These are phyloP conservation scores for Tupaia chinensis DNA, from an alignment of 2,113 vertebrate species.

Conservation along the genomic window DNA sequence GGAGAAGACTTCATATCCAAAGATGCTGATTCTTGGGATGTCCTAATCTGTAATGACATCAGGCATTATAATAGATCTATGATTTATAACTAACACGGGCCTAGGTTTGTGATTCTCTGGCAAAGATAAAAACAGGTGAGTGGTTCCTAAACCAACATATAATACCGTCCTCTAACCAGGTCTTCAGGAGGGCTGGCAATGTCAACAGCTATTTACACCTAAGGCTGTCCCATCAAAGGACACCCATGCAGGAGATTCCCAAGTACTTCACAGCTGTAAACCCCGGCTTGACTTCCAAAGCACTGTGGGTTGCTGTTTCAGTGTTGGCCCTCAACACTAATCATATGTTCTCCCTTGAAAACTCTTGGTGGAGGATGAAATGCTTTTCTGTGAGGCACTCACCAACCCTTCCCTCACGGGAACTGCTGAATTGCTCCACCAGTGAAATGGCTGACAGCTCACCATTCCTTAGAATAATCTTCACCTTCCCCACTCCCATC, in stretches of 20 bases:
- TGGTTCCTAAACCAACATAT: background rate
- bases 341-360: background rate
- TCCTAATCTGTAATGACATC: background rate
- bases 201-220: background rate
- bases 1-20: background rate
- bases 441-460: background rate
- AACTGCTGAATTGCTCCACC: background rate
- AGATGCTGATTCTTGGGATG: background rate
- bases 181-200: background rate
- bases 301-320: background rate
- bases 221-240: background rate
- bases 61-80: background rate
- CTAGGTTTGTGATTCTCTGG: background rate
- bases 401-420: background rate
- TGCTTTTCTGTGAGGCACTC: background rate
- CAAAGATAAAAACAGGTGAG: constrained; percentile 29
- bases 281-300: background rate
- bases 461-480: background rate
- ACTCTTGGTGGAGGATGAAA: background rate
- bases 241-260: background rate
- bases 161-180: background rate
- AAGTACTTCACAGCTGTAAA: background rate
- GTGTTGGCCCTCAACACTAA: background rate
- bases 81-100: background rate
- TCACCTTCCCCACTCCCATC: background rate